Evolutionary conservation across 92 coral and sea anemone species (phyloP).

Genomic region (Paramuricea clavata): DNA sequence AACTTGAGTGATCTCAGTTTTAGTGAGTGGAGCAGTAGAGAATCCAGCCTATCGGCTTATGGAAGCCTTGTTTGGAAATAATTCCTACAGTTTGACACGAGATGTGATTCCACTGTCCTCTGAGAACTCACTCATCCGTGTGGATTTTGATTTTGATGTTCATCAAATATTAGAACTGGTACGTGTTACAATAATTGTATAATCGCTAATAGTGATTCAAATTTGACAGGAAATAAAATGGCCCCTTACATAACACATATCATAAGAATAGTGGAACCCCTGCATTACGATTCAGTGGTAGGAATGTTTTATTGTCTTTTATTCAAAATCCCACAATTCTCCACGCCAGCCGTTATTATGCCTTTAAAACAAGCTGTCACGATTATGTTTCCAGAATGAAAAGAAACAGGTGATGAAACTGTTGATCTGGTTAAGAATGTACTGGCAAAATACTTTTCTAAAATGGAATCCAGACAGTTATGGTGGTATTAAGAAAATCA

Average conservation of each 20-base stretch:
- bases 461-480: slow-evolving; percentile 32
- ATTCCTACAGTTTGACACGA: not conserved
- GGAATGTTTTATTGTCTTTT: not conserved
- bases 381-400: slow-evolving; percentile 12
- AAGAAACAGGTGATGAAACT: slow-evolving; percentile 9
- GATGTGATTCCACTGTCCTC: not conserved
- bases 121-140: not conserved
- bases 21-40: not conserved
- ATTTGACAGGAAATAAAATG: no score
- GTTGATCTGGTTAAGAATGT: slow-evolving; percentile 24
- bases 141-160: slow-evolving; percentile 20
- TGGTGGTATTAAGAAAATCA: not conserved
- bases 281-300: not conserved
- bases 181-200: not conserved
- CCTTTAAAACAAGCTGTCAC: not conserved
- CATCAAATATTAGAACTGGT: slow-evolving; percentile 22
- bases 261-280: no score
- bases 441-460: slow-evolving; percentile 11
- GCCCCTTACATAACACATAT: no score
- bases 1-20: not conserved
- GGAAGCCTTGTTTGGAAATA: slow-evolving; percentile 11
- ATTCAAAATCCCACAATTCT: not conserved
- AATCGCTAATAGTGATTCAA: not conserved
- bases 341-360: not conserved
- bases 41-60: not conserved